Percentiles rank a stretch among this genome's conserved stretches.
Conservation (phyloP, 2,797 vertebrate species). For the Acipenser ruthenus region DNA sequence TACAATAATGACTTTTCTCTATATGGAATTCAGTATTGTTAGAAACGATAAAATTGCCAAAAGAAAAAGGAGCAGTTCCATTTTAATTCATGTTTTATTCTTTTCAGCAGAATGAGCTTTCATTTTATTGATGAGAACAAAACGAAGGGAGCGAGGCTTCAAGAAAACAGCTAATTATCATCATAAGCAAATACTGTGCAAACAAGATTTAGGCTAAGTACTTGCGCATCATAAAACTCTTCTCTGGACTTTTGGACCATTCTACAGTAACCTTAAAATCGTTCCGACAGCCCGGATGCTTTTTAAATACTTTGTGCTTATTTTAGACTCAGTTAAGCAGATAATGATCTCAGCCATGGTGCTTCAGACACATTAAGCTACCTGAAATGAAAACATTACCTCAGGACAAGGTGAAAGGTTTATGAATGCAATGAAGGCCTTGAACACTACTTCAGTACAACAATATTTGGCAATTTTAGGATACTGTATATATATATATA, state of each 20-base stretch:
- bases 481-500: too few species aligned
- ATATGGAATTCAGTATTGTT: conserved; percentile 13
- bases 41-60: neutral
- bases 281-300: neutral
- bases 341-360: neutral
- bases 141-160: neutral
- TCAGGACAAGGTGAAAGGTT: neutral
- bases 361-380: neutral
- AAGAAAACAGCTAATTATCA: neutral
- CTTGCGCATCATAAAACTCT: neutral
- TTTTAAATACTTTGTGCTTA: neutral
- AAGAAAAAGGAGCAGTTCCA: conserved; percentile 38
- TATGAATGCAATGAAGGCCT: neutral
- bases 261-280: neutral
- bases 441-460: neutral
- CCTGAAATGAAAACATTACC: neutral
- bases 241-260: neutral
- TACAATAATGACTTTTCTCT: conserved; percentile 7
- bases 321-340: neutral
- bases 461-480: too few species aligned
- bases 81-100: conserved; percentile 55
- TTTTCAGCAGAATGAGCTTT: conserved; percentile 46
- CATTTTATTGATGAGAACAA: conserved; percentile 38
- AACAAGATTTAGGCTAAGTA: neutral
- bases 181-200: neutral